Conservation (phyloP, 2,113 vertebrate species). For the Dipodomys merriami region DNA sequence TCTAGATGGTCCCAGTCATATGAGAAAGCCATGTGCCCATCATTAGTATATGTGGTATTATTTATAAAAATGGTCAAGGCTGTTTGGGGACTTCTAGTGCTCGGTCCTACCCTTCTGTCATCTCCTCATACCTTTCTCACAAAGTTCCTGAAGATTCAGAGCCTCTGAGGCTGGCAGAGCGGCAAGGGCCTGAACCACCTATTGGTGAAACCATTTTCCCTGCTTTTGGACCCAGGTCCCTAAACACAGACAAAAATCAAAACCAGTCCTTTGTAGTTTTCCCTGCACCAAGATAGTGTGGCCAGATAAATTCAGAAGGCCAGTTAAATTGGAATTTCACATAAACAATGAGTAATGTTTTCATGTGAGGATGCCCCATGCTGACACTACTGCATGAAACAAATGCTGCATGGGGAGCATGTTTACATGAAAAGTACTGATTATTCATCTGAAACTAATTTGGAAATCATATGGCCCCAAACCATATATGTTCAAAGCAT, state of each 20-base stretch:
- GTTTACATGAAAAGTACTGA: neutral
- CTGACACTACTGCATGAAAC: neutral
- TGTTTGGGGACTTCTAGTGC: neutral
- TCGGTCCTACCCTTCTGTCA: neutral
- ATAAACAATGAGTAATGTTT: neutral
- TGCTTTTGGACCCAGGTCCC: neutral
- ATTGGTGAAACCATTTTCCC: conserved; percentile 16
- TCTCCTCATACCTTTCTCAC: neutral
- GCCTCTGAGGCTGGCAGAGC: neutral
- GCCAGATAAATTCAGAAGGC: conserved; percentile 8
- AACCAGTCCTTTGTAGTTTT: conserved; percentile 7
- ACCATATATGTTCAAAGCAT: neutral
- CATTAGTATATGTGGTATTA: neutral
- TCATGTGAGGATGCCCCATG: neutral
- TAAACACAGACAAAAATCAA: neutral
- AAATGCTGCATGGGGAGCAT: neutral
- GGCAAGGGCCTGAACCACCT: neutral
- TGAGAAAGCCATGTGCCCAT: conserved; percentile 8
- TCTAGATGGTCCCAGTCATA: neutral
- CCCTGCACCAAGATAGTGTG: neutral
- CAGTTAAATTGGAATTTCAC: conserved; percentile 42
- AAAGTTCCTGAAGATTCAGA: conserved; percentile 18
- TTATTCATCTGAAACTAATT: conserved; percentile 29
- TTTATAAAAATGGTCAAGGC: neutral
- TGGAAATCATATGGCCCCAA: too few species aligned